These are phyloP conservation scores for Nettapus auritus DNA, from an alignment of 2,113 vertebrate species.

Conservation along the genomic window DNA sequence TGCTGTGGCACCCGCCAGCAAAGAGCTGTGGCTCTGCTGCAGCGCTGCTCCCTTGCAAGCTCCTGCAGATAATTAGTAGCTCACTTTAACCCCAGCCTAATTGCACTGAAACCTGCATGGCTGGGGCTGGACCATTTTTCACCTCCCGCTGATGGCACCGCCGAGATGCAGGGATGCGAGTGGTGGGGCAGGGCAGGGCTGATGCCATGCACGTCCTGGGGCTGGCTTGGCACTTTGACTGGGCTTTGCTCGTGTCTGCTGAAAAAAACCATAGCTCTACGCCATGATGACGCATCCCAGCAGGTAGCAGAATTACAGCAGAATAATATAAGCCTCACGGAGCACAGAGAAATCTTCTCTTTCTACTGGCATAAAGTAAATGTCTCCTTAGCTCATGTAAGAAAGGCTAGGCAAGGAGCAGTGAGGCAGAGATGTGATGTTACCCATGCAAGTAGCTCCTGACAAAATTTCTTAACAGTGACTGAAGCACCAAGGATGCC, in stretches of 20 bases:
- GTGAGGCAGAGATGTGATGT: not conserved
- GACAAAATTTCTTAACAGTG: not conserved
- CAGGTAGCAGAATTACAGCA: not conserved
- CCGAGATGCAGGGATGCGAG: not conserved
- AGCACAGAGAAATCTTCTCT: not conserved
- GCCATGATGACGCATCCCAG: not conserved
- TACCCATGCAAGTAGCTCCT: not conserved
- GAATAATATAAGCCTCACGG: not conserved
- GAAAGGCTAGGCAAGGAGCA: not conserved
- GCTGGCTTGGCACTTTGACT: not conserved
- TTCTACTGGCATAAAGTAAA: not conserved
- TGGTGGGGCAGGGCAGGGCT: not conserved
- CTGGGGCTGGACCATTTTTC: not conserved
- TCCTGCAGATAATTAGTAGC: not conserved
- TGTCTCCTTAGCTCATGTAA: not conserved
- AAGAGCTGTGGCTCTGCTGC: not conserved
- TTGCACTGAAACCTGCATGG: not conserved
- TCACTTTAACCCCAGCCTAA: not conserved
- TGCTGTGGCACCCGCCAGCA: not conserved
- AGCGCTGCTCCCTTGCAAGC: not conserved
- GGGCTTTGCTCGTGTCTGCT: not conserved
- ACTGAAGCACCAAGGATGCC: not conserved
- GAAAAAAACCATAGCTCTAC: not conserved
- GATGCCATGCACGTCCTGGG: rapidly evolving
- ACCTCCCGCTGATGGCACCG: rapidly evolving